Conservation (phyloP, 2,113 vertebrate species). For the Etia nguti region DNA sequence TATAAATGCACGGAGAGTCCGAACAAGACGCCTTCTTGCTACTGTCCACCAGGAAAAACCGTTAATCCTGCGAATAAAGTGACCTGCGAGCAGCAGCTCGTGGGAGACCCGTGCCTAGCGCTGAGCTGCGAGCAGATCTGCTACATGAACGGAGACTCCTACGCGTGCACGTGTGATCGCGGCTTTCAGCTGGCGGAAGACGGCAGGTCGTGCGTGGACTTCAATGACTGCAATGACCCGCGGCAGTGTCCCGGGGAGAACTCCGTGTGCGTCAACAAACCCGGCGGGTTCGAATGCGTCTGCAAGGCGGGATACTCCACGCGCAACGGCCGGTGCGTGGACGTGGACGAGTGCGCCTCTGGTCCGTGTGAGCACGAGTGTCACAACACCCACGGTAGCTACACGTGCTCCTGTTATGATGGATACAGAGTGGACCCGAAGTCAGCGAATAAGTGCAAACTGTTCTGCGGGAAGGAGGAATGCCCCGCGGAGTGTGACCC, state of each 20-base stretch:
- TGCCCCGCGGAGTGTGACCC: conserved; percentile 64
- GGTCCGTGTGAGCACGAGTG: conserved; percentile 68
- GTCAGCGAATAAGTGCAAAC: conserved; percentile 20
- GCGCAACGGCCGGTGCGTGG: conserved; percentile 22
- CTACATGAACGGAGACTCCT: background rate
- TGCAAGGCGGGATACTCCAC: conserved; percentile 48
- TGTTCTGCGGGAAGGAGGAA: conserved; percentile 32
- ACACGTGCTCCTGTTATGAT: conserved; percentile 43
- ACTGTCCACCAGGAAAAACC: conserved; percentile 28
- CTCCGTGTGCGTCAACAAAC: conserved; percentile 38
- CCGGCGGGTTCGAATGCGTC: conserved; percentile 42
- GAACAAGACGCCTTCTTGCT: background rate
- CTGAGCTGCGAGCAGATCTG: conserved; percentile 47
- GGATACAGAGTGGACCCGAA: background rate
- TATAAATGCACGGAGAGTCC: conserved; percentile 5
- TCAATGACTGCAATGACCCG: conserved; percentile 53
- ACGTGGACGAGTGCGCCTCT: conserved; percentile 58
- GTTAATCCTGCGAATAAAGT: conserved; percentile 12
- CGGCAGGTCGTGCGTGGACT: conserved; percentile 35
- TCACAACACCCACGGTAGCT: conserved; percentile 29
- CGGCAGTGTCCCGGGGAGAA: conserved; percentile 43
- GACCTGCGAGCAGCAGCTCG: conserved; percentile 3
- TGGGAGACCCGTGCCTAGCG: conserved; percentile 13
- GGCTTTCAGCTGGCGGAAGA: conserved; percentile 48
- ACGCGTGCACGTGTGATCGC: conserved; percentile 34